Percentiles rank a stretch among this genome's conserved stretches.
These are phyloP conservation scores for Pandemis cinnamomeana DNA, from an alignment of 2,888 invertebrate species.

Conservation along the genomic window DNA sequence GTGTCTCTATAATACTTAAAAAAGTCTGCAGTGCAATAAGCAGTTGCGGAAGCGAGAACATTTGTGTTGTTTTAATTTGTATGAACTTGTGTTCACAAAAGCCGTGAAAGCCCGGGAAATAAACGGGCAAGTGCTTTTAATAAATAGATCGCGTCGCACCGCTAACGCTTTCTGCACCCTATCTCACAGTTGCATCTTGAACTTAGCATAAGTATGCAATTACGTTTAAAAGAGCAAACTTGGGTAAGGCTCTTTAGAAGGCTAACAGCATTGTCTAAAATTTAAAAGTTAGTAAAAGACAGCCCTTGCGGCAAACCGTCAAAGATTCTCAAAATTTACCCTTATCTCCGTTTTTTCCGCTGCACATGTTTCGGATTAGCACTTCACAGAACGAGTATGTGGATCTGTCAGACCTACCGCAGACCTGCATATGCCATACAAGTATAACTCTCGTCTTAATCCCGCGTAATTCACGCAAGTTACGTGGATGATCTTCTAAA, in stretches of 20 bases:
- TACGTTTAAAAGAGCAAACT: no score
- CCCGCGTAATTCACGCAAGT: constrained; percentile 72
- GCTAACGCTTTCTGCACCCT: no score
- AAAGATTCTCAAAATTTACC: constrained; percentile 77
- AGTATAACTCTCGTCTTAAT: constrained; percentile 71
- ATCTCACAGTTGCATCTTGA: not conserved
- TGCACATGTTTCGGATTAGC: constrained; percentile 82
- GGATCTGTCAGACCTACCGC: constrained; percentile 75
- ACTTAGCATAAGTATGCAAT: no score
- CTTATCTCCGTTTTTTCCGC: constrained; percentile 79
- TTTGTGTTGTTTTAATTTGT: not conserved
- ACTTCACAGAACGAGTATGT: constrained; percentile 72
- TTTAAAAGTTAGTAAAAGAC: not conserved
- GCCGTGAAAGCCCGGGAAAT: not conserved
- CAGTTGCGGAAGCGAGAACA: not conserved
- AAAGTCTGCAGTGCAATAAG: no score
- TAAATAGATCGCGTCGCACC: no score
- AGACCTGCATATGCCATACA: constrained; percentile 55
- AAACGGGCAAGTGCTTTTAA: no score
- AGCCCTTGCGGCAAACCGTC: constrained; percentile 45
- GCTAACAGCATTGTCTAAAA: not conserved
- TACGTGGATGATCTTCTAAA: constrained; percentile 63
- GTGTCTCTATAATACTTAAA: not conserved
- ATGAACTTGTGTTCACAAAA: not conserved
- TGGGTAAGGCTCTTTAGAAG: no score